Evolutionary conservation across 2,888 invertebrate species (phyloP).

Genomic region (Erannis defoliaria): DNA sequence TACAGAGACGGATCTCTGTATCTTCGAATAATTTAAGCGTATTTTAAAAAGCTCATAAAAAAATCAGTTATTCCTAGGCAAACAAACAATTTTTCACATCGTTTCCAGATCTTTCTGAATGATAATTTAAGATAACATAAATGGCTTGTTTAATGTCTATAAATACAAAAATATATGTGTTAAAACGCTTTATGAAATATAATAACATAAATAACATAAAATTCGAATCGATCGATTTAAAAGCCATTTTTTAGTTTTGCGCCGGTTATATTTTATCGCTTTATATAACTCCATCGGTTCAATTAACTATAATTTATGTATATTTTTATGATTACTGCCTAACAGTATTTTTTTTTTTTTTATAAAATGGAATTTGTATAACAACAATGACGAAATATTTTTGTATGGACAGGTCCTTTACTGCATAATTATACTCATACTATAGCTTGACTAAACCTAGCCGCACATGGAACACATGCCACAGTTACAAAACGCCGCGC

Average conservation of each 20-base stretch:
- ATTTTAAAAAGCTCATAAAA: neutral
- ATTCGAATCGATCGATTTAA: neutral
- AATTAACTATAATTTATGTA: neutral
- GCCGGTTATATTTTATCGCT: neutral
- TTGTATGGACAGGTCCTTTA: too few relatives aligned
- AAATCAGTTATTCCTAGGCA: neutral
- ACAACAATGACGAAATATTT: too few relatives aligned
- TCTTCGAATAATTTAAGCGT: neutral
- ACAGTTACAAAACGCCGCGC: too few relatives aligned
- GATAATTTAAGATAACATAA: constrained; percentile 5
- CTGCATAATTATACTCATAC: too few relatives aligned
- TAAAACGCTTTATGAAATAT: neutral
- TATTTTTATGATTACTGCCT: neutral
- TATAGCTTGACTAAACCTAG: too few relatives aligned
- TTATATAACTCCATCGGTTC: neutral
- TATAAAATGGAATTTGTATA: too few relatives aligned
- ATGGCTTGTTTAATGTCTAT: constrained; percentile 6
- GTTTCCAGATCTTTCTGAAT: constrained; percentile 7
- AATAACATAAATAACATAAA: neutral
- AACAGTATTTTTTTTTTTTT: too few relatives aligned
- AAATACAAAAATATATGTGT: neutral
- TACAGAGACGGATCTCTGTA: neutral
- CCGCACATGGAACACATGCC: too few relatives aligned
- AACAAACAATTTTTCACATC: neutral
- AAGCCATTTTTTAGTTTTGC: neutral